Evolutionary conservation across 2,888 invertebrate genomes (phyloP).

Genomic region (Acronicta alni): DNA sequence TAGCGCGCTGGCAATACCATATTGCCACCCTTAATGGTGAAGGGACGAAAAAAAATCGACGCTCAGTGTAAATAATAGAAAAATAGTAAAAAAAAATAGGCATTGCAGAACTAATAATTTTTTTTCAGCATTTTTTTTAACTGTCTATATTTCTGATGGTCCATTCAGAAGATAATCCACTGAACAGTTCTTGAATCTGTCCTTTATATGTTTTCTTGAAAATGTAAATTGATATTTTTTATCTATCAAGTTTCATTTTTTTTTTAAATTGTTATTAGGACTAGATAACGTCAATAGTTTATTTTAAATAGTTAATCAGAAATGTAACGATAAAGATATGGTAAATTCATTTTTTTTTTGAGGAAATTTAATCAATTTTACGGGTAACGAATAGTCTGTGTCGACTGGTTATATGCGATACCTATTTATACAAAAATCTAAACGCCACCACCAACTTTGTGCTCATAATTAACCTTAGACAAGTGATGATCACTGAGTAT

Average conservation of each 20-base stretch:
- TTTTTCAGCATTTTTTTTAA: conserved; percentile 54
- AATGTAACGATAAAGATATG: conserved; percentile 28
- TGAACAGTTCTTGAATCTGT: conserved; percentile 14
- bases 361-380: conserved; percentile 39
- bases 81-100: conserved; percentile 36
- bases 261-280: conserved; percentile 11
- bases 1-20: conserved; percentile 41
- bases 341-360: neutral
- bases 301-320: conserved; percentile 1
- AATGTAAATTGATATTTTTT: conserved; percentile 1
- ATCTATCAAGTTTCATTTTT: neutral
- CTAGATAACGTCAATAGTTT: conserved; percentile 19
- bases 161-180: conserved; percentile 4
- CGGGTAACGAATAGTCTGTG: conserved; percentile 1
- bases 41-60: conserved; percentile 51
- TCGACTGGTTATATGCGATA: too few species aligned
- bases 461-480: too few species aligned
- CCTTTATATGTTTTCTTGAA: neutral
- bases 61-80: conserved; percentile 42
- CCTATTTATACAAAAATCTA: too few species aligned
- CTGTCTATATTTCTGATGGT: conserved; percentile 17
- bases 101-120: conserved; percentile 51
- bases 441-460: too few species aligned
- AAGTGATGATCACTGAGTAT: too few species aligned
- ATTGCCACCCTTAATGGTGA: conserved; percentile 60